Base-by-base conservation (phyloP, 2,797 vertebrate genomes). In the Liasis olivaceus region DNA sequence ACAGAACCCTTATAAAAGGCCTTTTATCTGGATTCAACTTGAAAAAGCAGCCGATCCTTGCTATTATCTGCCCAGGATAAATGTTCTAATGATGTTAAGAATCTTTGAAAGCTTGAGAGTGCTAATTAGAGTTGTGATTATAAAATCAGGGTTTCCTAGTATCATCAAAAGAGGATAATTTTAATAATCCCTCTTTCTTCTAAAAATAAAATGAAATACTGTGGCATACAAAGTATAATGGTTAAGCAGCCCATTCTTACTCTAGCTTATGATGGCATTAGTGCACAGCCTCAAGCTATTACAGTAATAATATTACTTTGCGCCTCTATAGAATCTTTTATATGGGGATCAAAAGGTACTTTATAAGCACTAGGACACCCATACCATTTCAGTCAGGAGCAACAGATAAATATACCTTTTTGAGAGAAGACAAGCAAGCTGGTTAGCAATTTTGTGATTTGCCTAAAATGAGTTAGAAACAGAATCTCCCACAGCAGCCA, bases 51-150 rank as follows among this genome's bases (percentile, higher is more conserved):
- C 95, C 85, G 90, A 95, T 62, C 47, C 97, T 97, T 95, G 96
- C 97, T 97, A 97, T 97, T 98, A 95, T 92, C 97, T 97, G 96
- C 97, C 97, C 77, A 92, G 97, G 97, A 97, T 96, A 97, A 97
- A 97, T 96, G 97, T 96, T 97, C 97, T 97, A 98, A 98, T 96
- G 97, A 98, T 95, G 95, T 96, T 97, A 97, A 97, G 96, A 96
- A 96, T 97, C 96, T 97, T 97, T 22, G 96, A 97, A 97, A 95
- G 96, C 97, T 97, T 72, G 5, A 96, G 96, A 97, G 96, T 95
- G 22, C 2, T 97, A 97, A 98, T 95, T 97, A 97, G 95, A 95
- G 94, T 92, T 94, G 24, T 95, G 96, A 97, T 97, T 96, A 96
- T 95, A 95, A 96, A 97, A 96, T 97, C 96, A 96, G 95, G 93